These are phyloP conservation scores for Paramisgurnus dabryanus DNA, from an alignment of 2,113 vertebrate genomes.

Conservation along the genomic window DNA sequence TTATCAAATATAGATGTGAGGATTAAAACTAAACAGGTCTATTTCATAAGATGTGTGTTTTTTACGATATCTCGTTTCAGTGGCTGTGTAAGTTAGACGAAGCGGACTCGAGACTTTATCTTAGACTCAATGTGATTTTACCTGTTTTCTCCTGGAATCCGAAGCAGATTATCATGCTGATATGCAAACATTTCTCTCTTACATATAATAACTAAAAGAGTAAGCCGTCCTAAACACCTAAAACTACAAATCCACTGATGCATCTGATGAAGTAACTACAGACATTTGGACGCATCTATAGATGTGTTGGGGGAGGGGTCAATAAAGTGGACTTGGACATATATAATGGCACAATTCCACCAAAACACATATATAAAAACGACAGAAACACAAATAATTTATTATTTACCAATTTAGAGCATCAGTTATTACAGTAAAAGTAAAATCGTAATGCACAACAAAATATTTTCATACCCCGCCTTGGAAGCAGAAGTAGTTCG, in stretches of 20 bases:
- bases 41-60: no score
- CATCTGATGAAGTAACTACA: not conserved
- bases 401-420: not conserved
- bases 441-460: not conserved
- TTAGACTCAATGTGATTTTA: not conserved
- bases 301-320: not conserved
- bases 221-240: no score
- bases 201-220: no score
- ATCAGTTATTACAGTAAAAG: not conserved
- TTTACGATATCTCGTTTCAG: no score
- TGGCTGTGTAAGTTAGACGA: not conserved
- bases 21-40: no score
- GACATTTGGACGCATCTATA: not conserved
- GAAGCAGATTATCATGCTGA: not conserved
- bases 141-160: not conserved
- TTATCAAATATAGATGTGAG: no score
- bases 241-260: constrained; percentile 28
- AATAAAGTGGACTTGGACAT: not conserved
- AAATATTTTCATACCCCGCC: not conserved
- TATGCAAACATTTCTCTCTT: not conserved
- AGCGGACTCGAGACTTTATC: not conserved
- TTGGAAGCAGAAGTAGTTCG: constrained; percentile 16
- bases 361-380: not conserved
- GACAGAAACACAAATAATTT: not conserved
- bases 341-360: not conserved